These are phyloP conservation scores for Microctonus hyperodae DNA, from an alignment of 2,888 invertebrate genomes.

Conservation along the genomic window DNA sequence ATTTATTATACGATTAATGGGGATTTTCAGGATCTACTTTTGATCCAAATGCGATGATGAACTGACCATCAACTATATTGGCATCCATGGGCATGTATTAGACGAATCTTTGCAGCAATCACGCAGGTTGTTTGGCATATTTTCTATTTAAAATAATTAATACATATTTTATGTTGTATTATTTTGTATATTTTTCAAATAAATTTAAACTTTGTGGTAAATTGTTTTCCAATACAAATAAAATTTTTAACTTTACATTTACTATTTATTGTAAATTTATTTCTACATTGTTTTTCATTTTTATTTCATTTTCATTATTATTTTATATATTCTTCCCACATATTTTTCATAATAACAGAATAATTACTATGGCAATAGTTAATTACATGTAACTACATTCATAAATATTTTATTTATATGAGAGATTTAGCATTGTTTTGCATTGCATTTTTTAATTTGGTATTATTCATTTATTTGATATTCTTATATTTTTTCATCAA, in stretches of 20 bases:
- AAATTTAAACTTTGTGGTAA: conserved; percentile 32
- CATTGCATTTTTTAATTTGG: conserved; percentile 31
- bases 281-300: neutral
- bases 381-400: neutral
- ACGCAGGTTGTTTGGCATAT: conserved; percentile 28
- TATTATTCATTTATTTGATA: neutral
- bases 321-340: neutral
- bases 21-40: conserved; percentile 57
- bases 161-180: conserved; percentile 20
- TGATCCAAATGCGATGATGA: conserved; percentile 54
- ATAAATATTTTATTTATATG: neutral
- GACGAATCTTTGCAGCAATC: conserved; percentile 25
- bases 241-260: conserved; percentile 6
- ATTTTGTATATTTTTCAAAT: conserved; percentile 37
- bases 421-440: conserved; percentile 35
- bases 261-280: neutral
- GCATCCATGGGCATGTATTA: conserved; percentile 41
- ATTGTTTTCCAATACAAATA: conserved; percentile 14
- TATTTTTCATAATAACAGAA: neutral
- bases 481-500: too few species aligned
- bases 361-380: neutral
- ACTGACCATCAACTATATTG: conserved; percentile 49
- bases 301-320: neutral
- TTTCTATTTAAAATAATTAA: conserved; percentile 2
- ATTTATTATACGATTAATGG: conserved; percentile 52